Evolutionary conservation across 2,113 vertebrate genomes (phyloP).

Genomic region (Pseudorectes ferrugineus): DNA sequence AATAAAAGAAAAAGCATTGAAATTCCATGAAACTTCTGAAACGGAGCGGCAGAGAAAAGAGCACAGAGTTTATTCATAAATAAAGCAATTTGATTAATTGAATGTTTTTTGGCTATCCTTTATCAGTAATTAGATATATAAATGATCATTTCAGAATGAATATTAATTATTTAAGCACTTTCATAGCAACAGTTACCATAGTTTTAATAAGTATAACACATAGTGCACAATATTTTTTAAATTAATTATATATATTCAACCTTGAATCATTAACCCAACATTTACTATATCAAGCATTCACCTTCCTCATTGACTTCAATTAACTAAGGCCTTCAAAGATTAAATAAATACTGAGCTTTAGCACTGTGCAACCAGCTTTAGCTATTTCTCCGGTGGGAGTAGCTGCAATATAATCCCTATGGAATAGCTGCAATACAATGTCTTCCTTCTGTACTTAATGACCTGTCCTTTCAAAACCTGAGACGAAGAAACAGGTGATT

Average conservation of each 20-base stretch:
- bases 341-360: background rate
- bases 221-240: background rate
- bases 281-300: background rate
- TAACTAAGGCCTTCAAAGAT: background rate
- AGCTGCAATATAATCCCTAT: background rate
- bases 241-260: background rate
- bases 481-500: background rate
- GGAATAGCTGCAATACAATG: background rate
- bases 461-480: background rate
- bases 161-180: background rate
- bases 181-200: background rate
- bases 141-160: background rate
- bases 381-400: background rate
- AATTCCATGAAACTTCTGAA: background rate
- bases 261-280: background rate
- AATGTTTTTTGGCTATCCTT: background rate
- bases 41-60: background rate
- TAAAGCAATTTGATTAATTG: background rate
- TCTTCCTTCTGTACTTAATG: background rate
- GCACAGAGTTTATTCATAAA: background rate
- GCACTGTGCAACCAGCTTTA: background rate
- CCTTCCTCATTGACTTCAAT: background rate
- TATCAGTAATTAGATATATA: background rate
- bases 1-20: background rate
- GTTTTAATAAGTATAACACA: background rate